Base-by-base conservation (phyloP, 2,797 vertebrate genomes). In the Etheostoma nigrum region DNA sequence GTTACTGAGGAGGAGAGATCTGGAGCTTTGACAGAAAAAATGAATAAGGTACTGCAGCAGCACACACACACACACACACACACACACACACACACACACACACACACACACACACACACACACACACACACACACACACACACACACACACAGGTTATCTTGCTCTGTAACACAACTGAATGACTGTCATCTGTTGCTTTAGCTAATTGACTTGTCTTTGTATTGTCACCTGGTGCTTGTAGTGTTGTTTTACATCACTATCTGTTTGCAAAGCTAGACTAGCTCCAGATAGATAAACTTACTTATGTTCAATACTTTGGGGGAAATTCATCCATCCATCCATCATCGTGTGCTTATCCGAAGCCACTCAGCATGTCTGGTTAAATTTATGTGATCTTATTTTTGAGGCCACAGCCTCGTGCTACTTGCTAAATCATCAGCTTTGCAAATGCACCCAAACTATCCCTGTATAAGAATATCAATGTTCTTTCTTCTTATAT, bases 21-120 rank as follows among this genome's bases (percentile, higher is more conserved):
- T 63, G 78, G 30, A 71, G 33, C 59, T 33, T 65, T 71, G 40
- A 60, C 52, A 55, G 67, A 45, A 75, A 82, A 69, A 67, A 25
- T 65, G 71, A 59, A 87, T 40, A 62, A 93, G 94, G 93, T 94
- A 91, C 49, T 82, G 52, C 21, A 69, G 30, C 66, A 75, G 23
- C 62, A 74, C 16, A 40, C 30, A 36, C 33, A 36, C 8, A 9
- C 33, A 36, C 33, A 36, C 33, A 36, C 36, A 40, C 36, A 40
- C 36, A 36, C 36, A 36, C 36, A 40, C 36, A 40, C 36, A 40
- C 36, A 40, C 36, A 12, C 36, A 40, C 36, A 40, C 36, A 40
- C 36, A 40, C 36, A 40, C 36, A 40, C 36, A 40, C 36, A 40
- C 36, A 40, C 36, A 40, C 36, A 40, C 36, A 40, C 36, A 40